Percentiles rank a stretch among this genome's conserved stretches.
These are phyloP conservation scores for Hippasteria phrygiana DNA, from an alignment of 53 echinoderm and acorn worm species.

Conservation along the genomic window DNA sequence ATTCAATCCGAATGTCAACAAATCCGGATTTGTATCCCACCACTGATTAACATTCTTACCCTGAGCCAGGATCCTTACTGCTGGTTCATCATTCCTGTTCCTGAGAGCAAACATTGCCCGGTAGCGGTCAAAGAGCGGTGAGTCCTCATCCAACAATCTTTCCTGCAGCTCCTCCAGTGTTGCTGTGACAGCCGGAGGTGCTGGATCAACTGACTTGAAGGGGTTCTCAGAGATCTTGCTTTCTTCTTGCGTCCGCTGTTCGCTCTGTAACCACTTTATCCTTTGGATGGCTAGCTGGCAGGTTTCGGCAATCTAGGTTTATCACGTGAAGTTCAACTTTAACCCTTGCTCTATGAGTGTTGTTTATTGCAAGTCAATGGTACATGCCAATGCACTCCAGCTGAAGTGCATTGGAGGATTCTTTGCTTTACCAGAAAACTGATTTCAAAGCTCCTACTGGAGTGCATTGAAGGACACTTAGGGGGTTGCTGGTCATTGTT, in stretches of 20 bases:
- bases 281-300: conserved; percentile 92
- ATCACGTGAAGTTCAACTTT: neutral
- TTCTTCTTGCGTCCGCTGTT: conserved; percentile 62
- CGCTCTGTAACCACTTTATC: conserved; percentile 83
- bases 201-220: conserved; percentile 94
- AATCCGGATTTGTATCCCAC: too few relatives aligned
- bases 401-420: too few relatives aligned
- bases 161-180: conserved; percentile 63
- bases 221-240: conserved; percentile 65
- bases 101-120: conserved; percentile 96
- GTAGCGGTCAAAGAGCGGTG: conserved; percentile 88
- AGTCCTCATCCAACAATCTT: conserved; percentile 75
- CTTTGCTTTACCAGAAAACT: too few relatives aligned
- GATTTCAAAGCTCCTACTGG: too few relatives aligned
- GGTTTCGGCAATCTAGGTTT: conserved; percentile 85
- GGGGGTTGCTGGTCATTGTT: too few relatives aligned
- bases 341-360: neutral
- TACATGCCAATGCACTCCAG: too few relatives aligned
- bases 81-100: conserved; percentile 80
- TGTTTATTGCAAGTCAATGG: too few relatives aligned
- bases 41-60: conserved; percentile 58
- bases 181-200: conserved; percentile 78
- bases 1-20: too few relatives aligned
- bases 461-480: too few relatives aligned
- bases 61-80: conserved; percentile 78